A percentile compares a stretch with the other conserved stretches of the same genome.
Evolutionary conservation across 2,113 vertebrate genomes (phyloP).

Genomic region (Myrmecobius fasciatus): DNA sequence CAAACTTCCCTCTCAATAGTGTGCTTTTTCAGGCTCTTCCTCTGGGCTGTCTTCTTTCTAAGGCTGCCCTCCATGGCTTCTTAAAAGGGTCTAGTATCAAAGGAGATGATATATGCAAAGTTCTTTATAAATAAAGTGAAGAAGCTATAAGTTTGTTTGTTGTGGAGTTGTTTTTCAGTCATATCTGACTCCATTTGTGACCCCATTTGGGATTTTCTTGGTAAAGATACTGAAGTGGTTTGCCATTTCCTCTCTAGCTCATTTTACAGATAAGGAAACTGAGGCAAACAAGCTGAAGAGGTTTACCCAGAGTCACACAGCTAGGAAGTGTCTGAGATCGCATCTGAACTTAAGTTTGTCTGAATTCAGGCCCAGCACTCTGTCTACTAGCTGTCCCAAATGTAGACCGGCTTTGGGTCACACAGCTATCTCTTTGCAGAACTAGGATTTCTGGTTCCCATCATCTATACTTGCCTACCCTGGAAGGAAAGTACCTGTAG

Average conservation of each 20-base stretch:
- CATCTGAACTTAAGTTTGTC: not conserved
- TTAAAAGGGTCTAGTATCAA: no score
- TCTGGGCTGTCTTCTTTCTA: not conserved
- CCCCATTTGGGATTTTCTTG: not conserved
- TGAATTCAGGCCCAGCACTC: not conserved
- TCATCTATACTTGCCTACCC: not conserved
- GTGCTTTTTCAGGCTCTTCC: not conserved
- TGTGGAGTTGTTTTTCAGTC: not conserved
- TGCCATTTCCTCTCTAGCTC: not conserved
- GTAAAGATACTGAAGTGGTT: not conserved
- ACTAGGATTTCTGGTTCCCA: not conserved
- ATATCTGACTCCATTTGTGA: not conserved
- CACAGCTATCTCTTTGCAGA: not conserved
- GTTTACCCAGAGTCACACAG: not conserved
- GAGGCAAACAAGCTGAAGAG: not conserved
- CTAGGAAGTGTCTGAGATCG: not conserved
- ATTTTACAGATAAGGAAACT: not conserved
- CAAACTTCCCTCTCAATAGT: not conserved
- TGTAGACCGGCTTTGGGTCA: not conserved
- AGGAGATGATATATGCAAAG: not conserved
- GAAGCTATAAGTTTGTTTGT: not conserved
- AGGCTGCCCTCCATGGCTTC: not conserved
- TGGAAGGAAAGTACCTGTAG: not conserved
- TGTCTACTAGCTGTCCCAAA: not conserved
- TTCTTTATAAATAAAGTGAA: not conserved